Percentiles rank a stretch among this genome's conserved stretches.
Evolutionary conservation across 2,797 vertebrate species (phyloP).

Genomic region (Xenops minutus): DNA sequence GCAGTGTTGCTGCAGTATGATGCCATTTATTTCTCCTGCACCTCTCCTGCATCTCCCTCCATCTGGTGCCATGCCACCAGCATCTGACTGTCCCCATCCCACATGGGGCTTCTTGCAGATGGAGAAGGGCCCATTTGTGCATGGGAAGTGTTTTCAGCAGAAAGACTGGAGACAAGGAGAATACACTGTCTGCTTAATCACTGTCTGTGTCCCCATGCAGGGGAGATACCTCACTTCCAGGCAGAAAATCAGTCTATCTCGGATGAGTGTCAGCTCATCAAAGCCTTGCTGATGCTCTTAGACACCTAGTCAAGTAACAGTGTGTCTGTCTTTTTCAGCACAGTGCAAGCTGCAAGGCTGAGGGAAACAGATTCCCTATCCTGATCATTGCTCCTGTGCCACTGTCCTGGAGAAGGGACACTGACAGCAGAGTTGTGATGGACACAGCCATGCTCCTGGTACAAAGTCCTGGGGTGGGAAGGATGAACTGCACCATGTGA

Average conservation of each 20-base stretch:
- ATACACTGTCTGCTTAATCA: background rate
- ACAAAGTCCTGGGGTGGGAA: background rate
- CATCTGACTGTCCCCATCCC: background rate
- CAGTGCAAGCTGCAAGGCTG: background rate
- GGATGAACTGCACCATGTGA: background rate
- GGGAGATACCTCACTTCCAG: background rate
- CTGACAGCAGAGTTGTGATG: background rate
- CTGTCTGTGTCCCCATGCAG: background rate
- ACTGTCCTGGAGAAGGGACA: background rate
- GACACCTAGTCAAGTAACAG: background rate
- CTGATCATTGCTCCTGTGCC: background rate
- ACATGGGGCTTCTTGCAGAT: accelerated
- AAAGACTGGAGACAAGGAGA: background rate
- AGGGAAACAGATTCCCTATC: background rate
- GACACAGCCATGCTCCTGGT: accelerated
- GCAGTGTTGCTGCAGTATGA: accelerated
- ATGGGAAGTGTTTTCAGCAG: background rate
- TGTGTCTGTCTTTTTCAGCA: background rate
- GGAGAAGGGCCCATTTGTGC: accelerated
- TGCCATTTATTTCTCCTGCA: background rate
- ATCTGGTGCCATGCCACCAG: accelerated
- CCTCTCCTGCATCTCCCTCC: background rate
- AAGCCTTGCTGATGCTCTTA: background rate
- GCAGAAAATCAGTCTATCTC: background rate
- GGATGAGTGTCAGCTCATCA: background rate